Evolutionary conservation across 2,797 vertebrate genomes (phyloP).

Genomic region (Tinamus major): DNA sequence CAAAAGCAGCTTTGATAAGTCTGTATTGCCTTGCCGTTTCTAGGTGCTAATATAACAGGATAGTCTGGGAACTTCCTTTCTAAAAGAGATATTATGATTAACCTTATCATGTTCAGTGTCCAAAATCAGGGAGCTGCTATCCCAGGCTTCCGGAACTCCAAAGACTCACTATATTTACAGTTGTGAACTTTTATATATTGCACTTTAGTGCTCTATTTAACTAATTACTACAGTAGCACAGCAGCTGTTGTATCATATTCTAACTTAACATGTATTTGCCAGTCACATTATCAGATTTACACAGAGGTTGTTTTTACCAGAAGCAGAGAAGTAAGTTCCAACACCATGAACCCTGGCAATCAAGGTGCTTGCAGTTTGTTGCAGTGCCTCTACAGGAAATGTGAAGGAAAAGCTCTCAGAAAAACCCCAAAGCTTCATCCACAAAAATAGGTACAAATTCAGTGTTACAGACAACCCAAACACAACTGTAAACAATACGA

Average conservation of each 20-base stretch:
- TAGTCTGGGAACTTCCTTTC: constrained; percentile 8
- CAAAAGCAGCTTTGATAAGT: neutral
- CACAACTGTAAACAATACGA: neutral
- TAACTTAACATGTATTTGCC: constrained; percentile 42
- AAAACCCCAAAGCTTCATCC: neutral
- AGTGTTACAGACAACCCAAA: neutral
- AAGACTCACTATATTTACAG: constrained; percentile 53
- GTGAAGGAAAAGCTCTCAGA: neutral
- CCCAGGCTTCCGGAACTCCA: constrained; percentile 23
- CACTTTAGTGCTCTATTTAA: constrained; percentile 61
- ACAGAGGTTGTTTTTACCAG: constrained; percentile 52
- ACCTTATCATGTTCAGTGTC: neutral
- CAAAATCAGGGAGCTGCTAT: constrained; percentile 33
- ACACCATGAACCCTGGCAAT: constrained; percentile 26
- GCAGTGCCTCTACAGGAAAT: neutral
- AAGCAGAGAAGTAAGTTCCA: constrained; percentile 65
- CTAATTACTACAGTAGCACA: constrained; percentile 63
- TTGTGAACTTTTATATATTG: constrained; percentile 65
- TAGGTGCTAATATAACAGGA: neutral
- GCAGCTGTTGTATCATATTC: constrained; percentile 50
- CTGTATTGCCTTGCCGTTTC: constrained; percentile 7
- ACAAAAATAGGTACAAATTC: neutral
- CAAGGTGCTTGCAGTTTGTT: constrained; percentile 13
- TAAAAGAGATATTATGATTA: constrained; percentile 10
- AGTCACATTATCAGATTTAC: constrained; percentile 64